Evolutionary conservation across 1,140 invertebrate species (phyloP).

Genomic region (Camponotus floridanus): DNA sequence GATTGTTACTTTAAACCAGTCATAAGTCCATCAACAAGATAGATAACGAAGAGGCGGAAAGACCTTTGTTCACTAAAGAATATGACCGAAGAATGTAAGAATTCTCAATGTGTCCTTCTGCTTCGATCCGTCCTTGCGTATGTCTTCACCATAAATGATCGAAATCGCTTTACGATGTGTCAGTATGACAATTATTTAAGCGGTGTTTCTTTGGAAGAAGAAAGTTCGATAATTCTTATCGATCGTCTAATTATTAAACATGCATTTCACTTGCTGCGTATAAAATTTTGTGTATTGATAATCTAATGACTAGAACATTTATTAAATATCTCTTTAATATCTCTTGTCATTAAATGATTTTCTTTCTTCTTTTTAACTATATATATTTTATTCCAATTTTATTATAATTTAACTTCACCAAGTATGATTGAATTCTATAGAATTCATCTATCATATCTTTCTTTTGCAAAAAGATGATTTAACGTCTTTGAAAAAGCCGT

Average conservation of each 20-base stretch:
- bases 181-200: neutral
- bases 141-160: neutral
- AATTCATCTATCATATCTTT: neutral
- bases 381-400: neutral
- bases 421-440: neutral
- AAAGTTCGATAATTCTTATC: neutral
- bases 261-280: neutral
- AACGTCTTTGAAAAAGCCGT: neutral
- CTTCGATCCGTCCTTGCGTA: neutral
- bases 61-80: neutral
- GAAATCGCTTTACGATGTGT: neutral
- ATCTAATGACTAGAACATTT: neutral
- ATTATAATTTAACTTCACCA: neutral
- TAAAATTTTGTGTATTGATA: neutral
- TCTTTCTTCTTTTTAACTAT: neutral
- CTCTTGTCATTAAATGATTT: neutral
- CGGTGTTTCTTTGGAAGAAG: neutral
- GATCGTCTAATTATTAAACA: neutral
- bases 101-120: neutral
- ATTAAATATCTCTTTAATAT: neutral
- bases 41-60: neutral
- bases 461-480: neutral
- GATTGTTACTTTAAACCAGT: slow-evolving; percentile 12
- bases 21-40: neutral
- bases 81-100: neutral